Evolutionary conservation across 2,113 vertebrate genomes (phyloP), one percentile per base, ranked within the genome.

Genomic region (Phasianus colchicus): DNA sequence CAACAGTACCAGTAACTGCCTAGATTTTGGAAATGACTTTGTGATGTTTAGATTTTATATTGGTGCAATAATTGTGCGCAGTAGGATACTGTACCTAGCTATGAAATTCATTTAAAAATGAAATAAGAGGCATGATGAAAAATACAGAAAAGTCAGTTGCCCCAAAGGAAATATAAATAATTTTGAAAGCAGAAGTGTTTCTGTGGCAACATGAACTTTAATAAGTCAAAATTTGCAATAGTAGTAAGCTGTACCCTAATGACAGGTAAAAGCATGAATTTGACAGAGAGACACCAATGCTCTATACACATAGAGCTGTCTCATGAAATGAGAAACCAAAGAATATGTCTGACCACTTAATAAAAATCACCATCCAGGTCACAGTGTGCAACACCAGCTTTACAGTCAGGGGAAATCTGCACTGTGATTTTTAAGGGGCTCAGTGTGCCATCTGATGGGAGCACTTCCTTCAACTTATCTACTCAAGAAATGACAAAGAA

Each of bases 11-110:
- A 91, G 54, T 22, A 93, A 92, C 24, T 85, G 72, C 74, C 36
- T 92, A 36, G 34, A 86, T 96, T 95, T 94, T 83, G 81, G 89
- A 87, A 93, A 85, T 57, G 4, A 76, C 65, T 95, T 89, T 73
- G 48, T 84, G 78, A 94, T 79, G 61, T 48, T 93, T 92, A 73
- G 57, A 89, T 97, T 94, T 96, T 96, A 96, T 96, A 96, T 96
- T 92, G 80, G 88, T 80, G 78, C 72, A 96, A 97, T 97, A 96
- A 95, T 57, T 92, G 90, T 60, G 79, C 79, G 1, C 90, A 94
- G 95, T 90, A 95, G 96, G 94, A 65, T 92, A 77, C 83, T 85
- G 66, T 66, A 91, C 88, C 84, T 95, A 96, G 75, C 63, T 61
- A 87, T 69, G 78, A 96, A 93, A 96, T 90, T 88, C 0, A 94